These are phyloP conservation scores for Drosophila chauvacae DNA, from an alignment of 1,140 invertebrate species.

Conservation along the genomic window DNA sequence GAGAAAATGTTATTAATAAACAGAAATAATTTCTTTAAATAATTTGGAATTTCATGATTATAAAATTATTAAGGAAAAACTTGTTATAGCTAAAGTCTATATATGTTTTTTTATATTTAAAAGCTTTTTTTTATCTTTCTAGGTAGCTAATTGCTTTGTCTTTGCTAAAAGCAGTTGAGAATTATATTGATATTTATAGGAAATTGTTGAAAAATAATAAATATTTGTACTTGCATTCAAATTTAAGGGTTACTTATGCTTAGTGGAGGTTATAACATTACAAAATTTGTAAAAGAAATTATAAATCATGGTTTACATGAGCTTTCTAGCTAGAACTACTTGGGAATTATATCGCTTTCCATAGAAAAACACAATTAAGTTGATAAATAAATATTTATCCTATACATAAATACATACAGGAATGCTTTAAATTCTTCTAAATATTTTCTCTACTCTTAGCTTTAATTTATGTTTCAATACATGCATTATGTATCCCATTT, in stretches of 20 bases:
- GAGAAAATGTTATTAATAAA: not conserved
- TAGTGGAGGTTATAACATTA: no score
- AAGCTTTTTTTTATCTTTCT: not conserved
- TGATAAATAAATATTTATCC: not conserved
- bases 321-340: not conserved
- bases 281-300: not conserved
- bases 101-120: not conserved
- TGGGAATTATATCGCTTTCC: not conserved
- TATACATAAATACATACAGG: not conserved
- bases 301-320: not conserved
- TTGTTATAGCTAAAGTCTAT: not conserved
- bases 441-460: not conserved
- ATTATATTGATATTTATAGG: not conserved
- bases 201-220: not conserved
- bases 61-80: not conserved
- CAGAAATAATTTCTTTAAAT: not conserved
- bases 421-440: not conserved
- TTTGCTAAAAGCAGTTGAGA: not conserved
- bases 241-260: not conserved
- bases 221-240: not conserved
- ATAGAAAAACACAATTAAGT: not conserved
- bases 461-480: not conserved
- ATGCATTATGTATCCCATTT: not conserved
- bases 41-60: no score
- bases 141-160: not conserved